Evolutionary conservation across 2,888 invertebrate genomes (phyloP).

Genomic region (Heliconius charithonia): DNA sequence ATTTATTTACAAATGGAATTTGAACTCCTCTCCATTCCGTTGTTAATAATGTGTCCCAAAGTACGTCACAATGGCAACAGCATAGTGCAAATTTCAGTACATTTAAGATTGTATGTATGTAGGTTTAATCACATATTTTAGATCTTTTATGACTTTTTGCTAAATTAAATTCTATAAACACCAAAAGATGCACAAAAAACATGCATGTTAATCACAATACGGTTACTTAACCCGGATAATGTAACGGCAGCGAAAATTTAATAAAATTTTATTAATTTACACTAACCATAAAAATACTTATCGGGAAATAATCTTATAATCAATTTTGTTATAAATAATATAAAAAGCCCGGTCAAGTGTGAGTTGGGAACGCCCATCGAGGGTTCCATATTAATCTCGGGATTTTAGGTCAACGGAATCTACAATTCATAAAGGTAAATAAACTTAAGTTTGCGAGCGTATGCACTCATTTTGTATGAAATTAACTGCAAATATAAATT

Average conservation of each 20-base stretch:
- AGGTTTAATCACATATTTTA: slow-evolving; percentile 1
- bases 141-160: neutral
- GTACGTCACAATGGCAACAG: too few species aligned
- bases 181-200: slow-evolving; percentile 19
- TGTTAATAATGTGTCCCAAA: too few species aligned
- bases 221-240: slow-evolving; percentile 37
- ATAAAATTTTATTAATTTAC: slow-evolving; percentile 36
- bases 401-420: neutral
- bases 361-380: neutral
- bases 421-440: neutral
- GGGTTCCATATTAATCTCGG: neutral
- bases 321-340: slow-evolving; percentile 24
- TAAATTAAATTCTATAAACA: slow-evolving; percentile 23
- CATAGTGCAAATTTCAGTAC: neutral
- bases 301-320: slow-evolving; percentile 32
- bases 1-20: too few species aligned
- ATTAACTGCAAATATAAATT: too few species aligned
- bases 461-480: too few species aligned
- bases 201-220: slow-evolving; percentile 26
- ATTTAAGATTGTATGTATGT: neutral
- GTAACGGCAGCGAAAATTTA: slow-evolving; percentile 36
- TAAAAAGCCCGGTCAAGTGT: neutral
- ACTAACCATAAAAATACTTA: slow-evolving; percentile 35
- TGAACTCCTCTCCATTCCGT: too few species aligned
- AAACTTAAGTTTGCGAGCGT: too few species aligned